phyloP scores from a whole-genome alignment of 2,888 invertebrate species.

The Synanthedon myopaeformis region DNA sequence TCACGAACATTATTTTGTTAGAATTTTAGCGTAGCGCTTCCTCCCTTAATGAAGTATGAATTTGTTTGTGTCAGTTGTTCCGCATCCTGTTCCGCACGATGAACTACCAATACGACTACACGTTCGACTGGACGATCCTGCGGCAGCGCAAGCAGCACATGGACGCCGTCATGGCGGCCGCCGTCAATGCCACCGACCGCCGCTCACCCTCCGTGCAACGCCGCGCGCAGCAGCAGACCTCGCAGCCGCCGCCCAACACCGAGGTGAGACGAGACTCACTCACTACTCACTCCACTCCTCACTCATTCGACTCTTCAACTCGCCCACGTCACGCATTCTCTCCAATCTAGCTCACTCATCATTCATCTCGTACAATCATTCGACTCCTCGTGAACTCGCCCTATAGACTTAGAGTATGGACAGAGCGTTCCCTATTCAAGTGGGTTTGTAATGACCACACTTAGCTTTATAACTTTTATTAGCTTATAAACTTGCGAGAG shows the following conservation, averaged over 20 bases:
- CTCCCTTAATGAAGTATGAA: background rate
- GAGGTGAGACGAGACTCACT: constrained; percentile 26
- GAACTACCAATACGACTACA: constrained; percentile 99
- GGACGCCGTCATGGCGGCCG: constrained; percentile 44
- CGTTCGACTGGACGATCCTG: constrained; percentile 99
- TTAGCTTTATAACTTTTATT: too few species aligned
- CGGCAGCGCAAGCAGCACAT: constrained; percentile 84
- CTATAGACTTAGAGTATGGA: too few species aligned
- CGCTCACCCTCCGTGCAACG: constrained; percentile 60
- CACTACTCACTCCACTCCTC: background rate
- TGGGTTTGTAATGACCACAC: too few species aligned
- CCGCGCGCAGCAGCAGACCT: constrained; percentile 47
- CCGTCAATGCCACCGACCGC: constrained; percentile 49
- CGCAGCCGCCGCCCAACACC: constrained; percentile 55
- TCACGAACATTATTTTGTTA: too few species aligned
- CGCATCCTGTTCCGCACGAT: constrained; percentile 99
- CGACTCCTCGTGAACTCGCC: too few species aligned
- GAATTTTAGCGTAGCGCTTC: too few species aligned
- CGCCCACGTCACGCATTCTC: too few species aligned
- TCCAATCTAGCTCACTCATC: too few species aligned
- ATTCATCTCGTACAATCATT: too few species aligned
- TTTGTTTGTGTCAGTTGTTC: constrained; percentile 72
- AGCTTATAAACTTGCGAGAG: too few species aligned
- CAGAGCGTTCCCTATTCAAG: too few species aligned
- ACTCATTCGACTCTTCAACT: too few species aligned